phyloP scores from a whole-genome alignment of 2,888 invertebrate species.

The Gastrophysa polygoni region DNA sequence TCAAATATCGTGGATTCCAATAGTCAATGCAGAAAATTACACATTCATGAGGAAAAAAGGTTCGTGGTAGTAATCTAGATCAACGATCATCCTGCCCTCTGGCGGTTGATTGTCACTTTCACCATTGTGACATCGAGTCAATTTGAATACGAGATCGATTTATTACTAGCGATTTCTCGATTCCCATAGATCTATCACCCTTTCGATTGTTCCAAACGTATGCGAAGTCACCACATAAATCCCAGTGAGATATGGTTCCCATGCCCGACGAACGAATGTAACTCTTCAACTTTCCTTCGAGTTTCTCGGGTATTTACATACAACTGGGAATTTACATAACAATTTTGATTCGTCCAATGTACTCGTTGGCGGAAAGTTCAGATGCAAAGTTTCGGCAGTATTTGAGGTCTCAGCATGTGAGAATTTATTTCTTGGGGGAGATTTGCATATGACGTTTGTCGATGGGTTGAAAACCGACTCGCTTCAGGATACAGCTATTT shows the following conservation, averaged over 20 bases:
- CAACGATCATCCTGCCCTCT: too few species aligned
- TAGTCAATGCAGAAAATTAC: too few species aligned
- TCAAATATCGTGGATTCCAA: too few species aligned
- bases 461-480: too few species aligned
- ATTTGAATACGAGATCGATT: neutral
- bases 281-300: conserved; percentile 34
- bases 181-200: conserved; percentile 21
- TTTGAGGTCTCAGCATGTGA: conserved; percentile 1
- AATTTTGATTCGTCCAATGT: conserved; percentile 31
- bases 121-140: too few species aligned
- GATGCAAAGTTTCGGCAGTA: conserved; percentile 21
- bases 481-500: too few species aligned
- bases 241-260: conserved; percentile 31
- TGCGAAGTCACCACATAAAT: conserved; percentile 29
- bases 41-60: too few species aligned
- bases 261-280: conserved; percentile 32
- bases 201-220: conserved; percentile 23
- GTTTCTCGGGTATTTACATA: conserved; percentile 34
- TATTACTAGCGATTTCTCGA: neutral
- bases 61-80: too few species aligned
- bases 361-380: conserved; percentile 22
- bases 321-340: conserved; percentile 36
- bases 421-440: neutral
- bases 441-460: conserved; percentile 1
- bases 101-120: too few species aligned